These are phyloP conservation scores for Amorpha juglandis DNA, from an alignment of 2,888 invertebrate species.

Conservation along the genomic window DNA sequence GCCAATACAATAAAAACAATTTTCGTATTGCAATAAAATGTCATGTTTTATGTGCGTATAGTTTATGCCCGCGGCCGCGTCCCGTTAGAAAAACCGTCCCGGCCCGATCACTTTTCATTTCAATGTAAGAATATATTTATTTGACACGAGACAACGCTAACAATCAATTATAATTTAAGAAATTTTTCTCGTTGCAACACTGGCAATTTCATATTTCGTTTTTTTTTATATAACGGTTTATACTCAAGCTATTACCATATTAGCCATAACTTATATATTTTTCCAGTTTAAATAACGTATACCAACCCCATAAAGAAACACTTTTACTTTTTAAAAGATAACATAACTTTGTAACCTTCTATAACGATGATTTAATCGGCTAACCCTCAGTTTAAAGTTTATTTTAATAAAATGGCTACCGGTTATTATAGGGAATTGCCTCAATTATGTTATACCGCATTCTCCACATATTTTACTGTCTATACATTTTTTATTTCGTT, in stretches of 20 bases:
- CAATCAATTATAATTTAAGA: not conserved
- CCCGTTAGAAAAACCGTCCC: constrained; percentile 6
- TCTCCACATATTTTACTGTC: constrained; percentile 4
- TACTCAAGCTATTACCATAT: not conserved
- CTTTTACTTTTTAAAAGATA: constrained; percentile 4
- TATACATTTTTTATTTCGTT: not conserved
- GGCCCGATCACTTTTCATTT: constrained; percentile 6
- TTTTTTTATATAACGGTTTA: not conserved
- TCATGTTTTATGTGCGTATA: constrained; percentile 29
- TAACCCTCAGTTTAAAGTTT: not conserved
- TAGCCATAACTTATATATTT: not conserved
- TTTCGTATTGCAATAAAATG: constrained; percentile 36
- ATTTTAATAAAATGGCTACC: constrained; percentile 8
- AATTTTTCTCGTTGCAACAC: not conserved
- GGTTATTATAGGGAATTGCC: constrained; percentile 4
- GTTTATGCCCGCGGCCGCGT: constrained; percentile 13
- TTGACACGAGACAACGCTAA: not conserved
- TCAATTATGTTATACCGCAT: constrained; percentile 13
- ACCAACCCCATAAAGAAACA: not conserved
- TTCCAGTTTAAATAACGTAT: not conserved
- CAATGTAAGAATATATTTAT: constrained; percentile 10
- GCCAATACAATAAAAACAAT: constrained; percentile 46
- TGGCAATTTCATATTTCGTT: not conserved
- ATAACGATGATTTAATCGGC: constrained; percentile 7
- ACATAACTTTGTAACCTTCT: not conserved